These are phyloP conservation scores for Episyrphus balteatus DNA, from an alignment of 1,140 invertebrate species.

Conservation along the genomic window DNA sequence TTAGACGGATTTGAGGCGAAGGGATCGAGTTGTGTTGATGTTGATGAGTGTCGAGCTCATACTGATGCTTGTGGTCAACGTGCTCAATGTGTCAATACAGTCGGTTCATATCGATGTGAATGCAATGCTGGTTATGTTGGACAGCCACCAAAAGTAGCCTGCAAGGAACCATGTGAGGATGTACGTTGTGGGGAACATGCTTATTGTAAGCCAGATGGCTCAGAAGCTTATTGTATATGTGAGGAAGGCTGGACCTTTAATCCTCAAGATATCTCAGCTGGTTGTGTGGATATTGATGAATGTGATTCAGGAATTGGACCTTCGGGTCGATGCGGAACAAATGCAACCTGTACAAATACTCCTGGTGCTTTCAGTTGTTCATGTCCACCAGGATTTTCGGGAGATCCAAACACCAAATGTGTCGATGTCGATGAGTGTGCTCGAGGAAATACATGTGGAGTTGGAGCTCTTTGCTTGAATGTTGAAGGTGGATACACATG, in stretches of 20 bases:
- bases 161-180: slow-evolving; percentile 85
- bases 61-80: slow-evolving; percentile 63
- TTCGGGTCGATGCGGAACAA: slow-evolving; percentile 68
- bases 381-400: slow-evolving; percentile 67
- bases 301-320: slow-evolving; percentile 69
- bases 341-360: slow-evolving; percentile 74
- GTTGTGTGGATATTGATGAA: slow-evolving; percentile 89
- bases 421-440: slow-evolving; percentile 75
- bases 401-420: slow-evolving; percentile 67
- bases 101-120: slow-evolving; percentile 75
- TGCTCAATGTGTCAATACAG: slow-evolving; percentile 70
- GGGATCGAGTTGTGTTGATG: slow-evolving; percentile 64
- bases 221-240: slow-evolving; percentile 84
- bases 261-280: slow-evolving; percentile 74
- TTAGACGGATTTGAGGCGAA: slow-evolving; percentile 73
- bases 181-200: slow-evolving; percentile 80
- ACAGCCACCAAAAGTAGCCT: slow-evolving; percentile 62
- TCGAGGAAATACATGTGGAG: slow-evolving; percentile 54
- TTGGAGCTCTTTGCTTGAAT: slow-evolving; percentile 70
- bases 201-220: slow-evolving; percentile 76
- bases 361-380: slow-evolving; percentile 65
- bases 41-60: slow-evolving; percentile 69
- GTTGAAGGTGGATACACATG: slow-evolving; percentile 65
- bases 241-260: slow-evolving; percentile 89
- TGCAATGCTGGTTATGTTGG: slow-evolving; percentile 79